Evolutionary conservation across 2,113 vertebrate genomes (phyloP).

Genomic region (Cyrtonyx montezumae): DNA sequence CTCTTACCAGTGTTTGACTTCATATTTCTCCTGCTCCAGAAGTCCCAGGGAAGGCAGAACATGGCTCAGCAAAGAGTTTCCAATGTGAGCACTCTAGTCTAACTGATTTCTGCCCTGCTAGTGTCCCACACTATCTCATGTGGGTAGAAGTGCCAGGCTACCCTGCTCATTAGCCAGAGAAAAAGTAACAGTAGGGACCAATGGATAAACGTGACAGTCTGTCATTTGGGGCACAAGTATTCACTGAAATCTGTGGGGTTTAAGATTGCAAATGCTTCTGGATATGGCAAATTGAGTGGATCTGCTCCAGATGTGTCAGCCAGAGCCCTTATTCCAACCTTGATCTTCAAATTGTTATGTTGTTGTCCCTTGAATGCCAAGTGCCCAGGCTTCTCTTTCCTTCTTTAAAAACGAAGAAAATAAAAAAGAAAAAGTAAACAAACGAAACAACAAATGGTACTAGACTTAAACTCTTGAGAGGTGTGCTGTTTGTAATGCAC

Average conservation of each 20-base stretch:
- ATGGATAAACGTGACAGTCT: background rate
- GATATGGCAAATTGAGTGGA: background rate
- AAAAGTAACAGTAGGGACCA: background rate
- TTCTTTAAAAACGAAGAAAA: background rate
- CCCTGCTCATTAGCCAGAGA: background rate
- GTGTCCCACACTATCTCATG: background rate
- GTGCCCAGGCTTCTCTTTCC: background rate
- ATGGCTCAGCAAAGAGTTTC: background rate
- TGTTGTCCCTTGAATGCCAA: background rate
- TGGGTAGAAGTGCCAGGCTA: fast-evolving
- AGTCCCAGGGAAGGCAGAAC: background rate
- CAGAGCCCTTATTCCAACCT: background rate
- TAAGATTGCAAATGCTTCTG: background rate
- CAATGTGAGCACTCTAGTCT: fast-evolving
- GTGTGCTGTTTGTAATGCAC: background rate
- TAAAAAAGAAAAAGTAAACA: background rate
- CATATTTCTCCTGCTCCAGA: background rate
- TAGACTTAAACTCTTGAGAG: background rate
- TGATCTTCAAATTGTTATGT: background rate
- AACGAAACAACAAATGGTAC: background rate
- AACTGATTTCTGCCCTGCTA: background rate
- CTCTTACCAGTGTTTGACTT: background rate
- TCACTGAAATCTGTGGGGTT: background rate
- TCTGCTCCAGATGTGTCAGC: background rate
- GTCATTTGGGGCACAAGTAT: background rate